Evolutionary conservation across 2,888 invertebrate genomes (phyloP), one percentile per base, ranked within the genome.

Genomic region (Pegoplata infirma): DNA sequence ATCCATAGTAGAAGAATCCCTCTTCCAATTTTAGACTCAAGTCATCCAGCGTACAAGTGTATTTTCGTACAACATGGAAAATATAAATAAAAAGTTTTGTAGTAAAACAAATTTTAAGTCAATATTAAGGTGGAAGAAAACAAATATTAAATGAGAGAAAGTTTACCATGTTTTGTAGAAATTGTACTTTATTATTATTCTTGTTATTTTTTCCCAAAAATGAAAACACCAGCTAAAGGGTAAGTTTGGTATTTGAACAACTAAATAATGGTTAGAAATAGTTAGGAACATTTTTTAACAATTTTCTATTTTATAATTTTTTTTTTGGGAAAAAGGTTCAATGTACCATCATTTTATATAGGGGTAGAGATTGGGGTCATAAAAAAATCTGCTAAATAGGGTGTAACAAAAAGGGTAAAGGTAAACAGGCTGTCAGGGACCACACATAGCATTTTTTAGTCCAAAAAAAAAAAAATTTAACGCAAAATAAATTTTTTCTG

Each of bases 81-180:
- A n/a, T 47, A 28, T 10, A 59, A 23, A 7, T 32, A 47, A 58
- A 36, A 55, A 53, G 51, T 40, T 16, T 56, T 40, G n/a, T 28
- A 17, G 23, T 47, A 7, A 61, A 68, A 61, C 44, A 61, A 75
- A 55, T 68, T 74, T 61, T 40, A 75, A 61, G 61, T 75, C 67
- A 75, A 68, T 40, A 68, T 75, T 55, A 61, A 68, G 67, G 61
- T 75, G 55, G 55, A 67, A 21, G 51, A 61, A 67, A 61, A 61
- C 61, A 75, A 75, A 74, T 74, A 74, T 67, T 67, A 53, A 61
- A 53, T 74, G 55, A 14, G 5, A 55, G 36, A 74, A 61, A 61
- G 25, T 59, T 67, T 47, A 10, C 14, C 59, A 74, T 46, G 6
- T 59, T 25, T 58, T 56, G 21, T 23, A n/a, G 2, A 40, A 40